Conservation (phyloP, 2,797 vertebrate genomes). For the Lithobates pipiens region DNA sequence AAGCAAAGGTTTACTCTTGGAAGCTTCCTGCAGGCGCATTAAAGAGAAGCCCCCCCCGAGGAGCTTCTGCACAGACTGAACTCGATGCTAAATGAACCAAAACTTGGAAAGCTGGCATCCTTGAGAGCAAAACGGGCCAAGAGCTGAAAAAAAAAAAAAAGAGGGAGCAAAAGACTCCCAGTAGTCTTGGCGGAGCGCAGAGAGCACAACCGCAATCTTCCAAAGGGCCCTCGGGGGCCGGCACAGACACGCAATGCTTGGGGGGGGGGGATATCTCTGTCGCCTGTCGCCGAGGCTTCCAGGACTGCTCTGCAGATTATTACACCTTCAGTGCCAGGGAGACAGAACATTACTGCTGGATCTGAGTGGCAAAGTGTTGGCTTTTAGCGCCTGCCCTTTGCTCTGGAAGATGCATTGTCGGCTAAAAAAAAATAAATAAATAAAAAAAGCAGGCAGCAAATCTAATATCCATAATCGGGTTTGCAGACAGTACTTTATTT, state of each 20-base stretch:
- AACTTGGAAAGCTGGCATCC: conserved; percentile 46
- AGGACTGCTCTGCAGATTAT: conserved; percentile 2
- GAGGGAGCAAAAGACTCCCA: conserved; percentile 27
- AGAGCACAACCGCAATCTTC: background rate
- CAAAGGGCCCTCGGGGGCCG: background rate
- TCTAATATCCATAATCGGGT: conserved; percentile 47
- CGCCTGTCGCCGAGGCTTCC: background rate
- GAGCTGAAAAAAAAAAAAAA: conserved; percentile 7
- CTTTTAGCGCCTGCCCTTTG: conserved; percentile 25
- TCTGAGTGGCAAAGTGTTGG: background rate
- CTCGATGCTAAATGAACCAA: conserved; percentile 61
- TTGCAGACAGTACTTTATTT: conserved; percentile 42
- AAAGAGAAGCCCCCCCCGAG: conserved; percentile 50
- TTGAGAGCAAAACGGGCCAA: conserved; percentile 53
- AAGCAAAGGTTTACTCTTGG: conserved; percentile 37
- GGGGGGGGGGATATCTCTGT: background rate
- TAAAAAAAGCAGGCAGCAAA: background rate
- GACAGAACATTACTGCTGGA: background rate
- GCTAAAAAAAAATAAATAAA: background rate
- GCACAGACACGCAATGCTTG: background rate
- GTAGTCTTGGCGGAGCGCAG: background rate
- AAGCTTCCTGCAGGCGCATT: conserved; percentile 40
- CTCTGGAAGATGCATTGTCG: conserved; percentile 14
- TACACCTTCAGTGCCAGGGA: background rate
- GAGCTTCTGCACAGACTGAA: conserved; percentile 46